Evolutionary conservation across 2,113 vertebrate species (phyloP).

Genomic region (Cinclus mexicanus): DNA sequence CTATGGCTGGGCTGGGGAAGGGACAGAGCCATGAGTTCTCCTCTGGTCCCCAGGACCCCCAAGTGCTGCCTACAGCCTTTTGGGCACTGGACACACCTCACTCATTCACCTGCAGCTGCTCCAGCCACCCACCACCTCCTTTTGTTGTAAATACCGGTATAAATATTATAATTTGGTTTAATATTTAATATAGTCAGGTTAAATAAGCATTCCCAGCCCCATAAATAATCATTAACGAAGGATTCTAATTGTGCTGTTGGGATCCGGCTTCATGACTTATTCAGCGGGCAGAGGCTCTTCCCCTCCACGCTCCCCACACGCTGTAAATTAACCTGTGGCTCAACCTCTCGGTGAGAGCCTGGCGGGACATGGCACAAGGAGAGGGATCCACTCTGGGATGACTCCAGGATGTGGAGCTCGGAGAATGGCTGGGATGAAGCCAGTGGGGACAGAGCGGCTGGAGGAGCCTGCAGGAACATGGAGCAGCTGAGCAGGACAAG

Average conservation of each 20-base stretch:
- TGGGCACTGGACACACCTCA: accelerated
- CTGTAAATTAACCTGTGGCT: slow-evolving; percentile 1
- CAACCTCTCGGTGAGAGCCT: neutral
- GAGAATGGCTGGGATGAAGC: neutral
- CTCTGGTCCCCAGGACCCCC: accelerated
- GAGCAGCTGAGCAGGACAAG: neutral
- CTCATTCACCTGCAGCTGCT: neutral
- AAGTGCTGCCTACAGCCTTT: neutral
- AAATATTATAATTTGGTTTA: slow-evolving; percentile 63
- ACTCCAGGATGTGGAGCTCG: neutral
- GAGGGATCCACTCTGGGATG: accelerated
- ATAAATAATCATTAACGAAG: slow-evolving; percentile 68
- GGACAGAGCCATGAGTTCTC: neutral
- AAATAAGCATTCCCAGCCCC: slow-evolving; percentile 55
- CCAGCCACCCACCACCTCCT: neutral
- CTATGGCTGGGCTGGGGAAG: neutral
- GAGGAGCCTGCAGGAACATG: accelerated
- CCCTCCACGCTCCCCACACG: neutral
- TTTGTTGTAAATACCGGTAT: slow-evolving; percentile 54
- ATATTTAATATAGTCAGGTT: slow-evolving; percentile 72
- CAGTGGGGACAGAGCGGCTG: accelerated
- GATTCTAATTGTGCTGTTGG: slow-evolving; percentile 71
- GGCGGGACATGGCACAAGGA: neutral
- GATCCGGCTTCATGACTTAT: slow-evolving; percentile 71
- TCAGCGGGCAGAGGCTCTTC: slow-evolving; percentile 33